Base-by-base conservation (phyloP, 2,113 vertebrate genomes). In the Zeus faber region DNA sequence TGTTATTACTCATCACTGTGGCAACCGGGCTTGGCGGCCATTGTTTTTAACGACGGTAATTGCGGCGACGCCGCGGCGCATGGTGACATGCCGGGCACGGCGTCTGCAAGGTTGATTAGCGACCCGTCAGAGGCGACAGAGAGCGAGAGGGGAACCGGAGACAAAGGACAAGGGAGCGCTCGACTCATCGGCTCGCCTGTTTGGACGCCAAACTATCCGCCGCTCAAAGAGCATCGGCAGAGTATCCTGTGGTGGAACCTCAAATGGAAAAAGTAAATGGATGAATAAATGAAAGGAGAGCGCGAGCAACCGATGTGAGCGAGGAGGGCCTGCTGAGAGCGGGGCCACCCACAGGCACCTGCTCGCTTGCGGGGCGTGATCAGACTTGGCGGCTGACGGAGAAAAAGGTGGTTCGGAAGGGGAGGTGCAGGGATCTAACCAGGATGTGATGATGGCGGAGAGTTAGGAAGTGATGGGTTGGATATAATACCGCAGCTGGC, bases 1-100 rank as follows among this genome's bases (percentile, higher is more conserved):
- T 79, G 76, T 84, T 84, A 90, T 89, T 89, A 89, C 70, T 87
- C 84, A 85, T 80, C 73, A 65, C 77, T 52, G 49, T 80, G 77
- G 81, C 71, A 79, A 76, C 75, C 49, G 9, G 51, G 69, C 81
- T 35, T 40, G 62, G 39, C 62, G 22, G 21, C 75, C 74, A 81
- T 85, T 87, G 79, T 85, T 83, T 81, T 67, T 65, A 74, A 31
- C 58, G 64, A 37, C 40, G 57, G 45, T 82, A 78, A 84, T 81
- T 80, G 76, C 74, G 79, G 63, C 52, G 60, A 58, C 44, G 44
- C 49, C 48, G 51, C 45, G 52, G 65, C 54, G 79, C 58, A 75
- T 80, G 60, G 51, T 58, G n/a, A n/a, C n/a, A n/a, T n/a, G n/a
- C n/a, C n/a, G 67, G 69, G 11, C 61, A 29, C 14, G 47, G 17